Evolutionary conservation across 2,113 vertebrate species (phyloP), one percentile per base, ranked within the genome.

Genomic region (Tragelaphus imberbis): DNA sequence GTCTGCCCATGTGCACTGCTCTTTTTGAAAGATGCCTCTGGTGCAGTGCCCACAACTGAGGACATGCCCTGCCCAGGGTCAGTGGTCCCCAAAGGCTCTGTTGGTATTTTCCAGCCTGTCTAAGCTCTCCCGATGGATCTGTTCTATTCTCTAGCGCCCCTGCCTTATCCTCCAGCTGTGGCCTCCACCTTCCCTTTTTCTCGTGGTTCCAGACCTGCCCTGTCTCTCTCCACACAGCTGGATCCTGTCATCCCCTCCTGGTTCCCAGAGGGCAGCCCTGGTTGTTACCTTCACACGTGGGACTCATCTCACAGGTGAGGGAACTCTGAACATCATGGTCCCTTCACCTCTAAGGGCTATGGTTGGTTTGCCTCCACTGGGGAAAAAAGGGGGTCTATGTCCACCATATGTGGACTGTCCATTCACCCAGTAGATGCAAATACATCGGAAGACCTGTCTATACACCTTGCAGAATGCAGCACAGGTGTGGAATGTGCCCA

Each of bases 201-300:
- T 68, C 23, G 2, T 21, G 0, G 25, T n/a, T 28, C 30, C 14
- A 1, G 36, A 6, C 15, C 14, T 0, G 2, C 6, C 51, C 68
- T 17, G 10, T 49, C 25, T 27, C 27, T 2, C 5, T 19, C 25
- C 10, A 44, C 2, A 21, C 27, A 17, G 36, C 4, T 53, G 27
- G 13, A 19, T 36, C 19, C 92, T 58, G 2, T 47, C 51, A 23
- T 15, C 28, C 25, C 17, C 49, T 82, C 1, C 0, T 1, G 30
- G 9, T 33, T n/a, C 49, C 80, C 17, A 7, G 21, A 19, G 13
- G 36, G 40, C n/a, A 65, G 68, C 53, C 68, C 6, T n/a, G 36
- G 5, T 19, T 30, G 2, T 3, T 28, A 40, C 30, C 51, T 68
- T 17, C 5, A 7, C 9, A 5, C 10, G 5, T 6, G 79, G 63